Conservation (phyloP, 2,113 vertebrate species). For the Sclerurus mexicanus region DNA sequence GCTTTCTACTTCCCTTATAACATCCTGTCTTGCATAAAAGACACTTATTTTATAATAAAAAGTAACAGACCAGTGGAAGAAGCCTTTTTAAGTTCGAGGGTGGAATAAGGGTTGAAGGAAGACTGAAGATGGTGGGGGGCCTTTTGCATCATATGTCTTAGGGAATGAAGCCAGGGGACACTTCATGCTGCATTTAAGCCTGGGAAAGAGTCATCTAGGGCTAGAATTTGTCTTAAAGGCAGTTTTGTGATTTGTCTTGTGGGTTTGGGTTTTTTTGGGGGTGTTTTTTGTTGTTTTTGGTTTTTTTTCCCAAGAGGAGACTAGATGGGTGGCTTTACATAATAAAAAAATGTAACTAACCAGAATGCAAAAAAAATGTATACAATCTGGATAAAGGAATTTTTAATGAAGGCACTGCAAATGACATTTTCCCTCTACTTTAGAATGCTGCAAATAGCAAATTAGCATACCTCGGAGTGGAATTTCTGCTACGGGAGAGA, state of each 20-base stretch:
- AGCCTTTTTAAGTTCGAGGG: neutral
- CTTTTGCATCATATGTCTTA: neutral
- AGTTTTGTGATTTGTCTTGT: neutral
- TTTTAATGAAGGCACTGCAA: constrained; percentile 69
- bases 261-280: too few relatives aligned
- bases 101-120: neutral
- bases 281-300: neutral
- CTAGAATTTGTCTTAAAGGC: neutral
- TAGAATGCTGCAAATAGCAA: constrained; percentile 70
- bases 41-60: too few relatives aligned
- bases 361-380: constrained; percentile 22
- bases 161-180: neutral
- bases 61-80: neutral
- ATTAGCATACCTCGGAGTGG: constrained; percentile 69
- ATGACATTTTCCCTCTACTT: constrained; percentile 63
- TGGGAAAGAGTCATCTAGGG: neutral
- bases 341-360: constrained; percentile 49
- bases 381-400: constrained; percentile 52
- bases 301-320: neutral
- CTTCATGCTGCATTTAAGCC: neutral
- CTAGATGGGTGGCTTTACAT: neutral
- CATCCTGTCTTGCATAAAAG: neutral
- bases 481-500: constrained; percentile 71
- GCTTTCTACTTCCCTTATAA: neutral
- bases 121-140: neutral